phyloP scores from a whole-genome alignment of 2,113 vertebrate species.

The Hemicordylus capensis region DNA sequence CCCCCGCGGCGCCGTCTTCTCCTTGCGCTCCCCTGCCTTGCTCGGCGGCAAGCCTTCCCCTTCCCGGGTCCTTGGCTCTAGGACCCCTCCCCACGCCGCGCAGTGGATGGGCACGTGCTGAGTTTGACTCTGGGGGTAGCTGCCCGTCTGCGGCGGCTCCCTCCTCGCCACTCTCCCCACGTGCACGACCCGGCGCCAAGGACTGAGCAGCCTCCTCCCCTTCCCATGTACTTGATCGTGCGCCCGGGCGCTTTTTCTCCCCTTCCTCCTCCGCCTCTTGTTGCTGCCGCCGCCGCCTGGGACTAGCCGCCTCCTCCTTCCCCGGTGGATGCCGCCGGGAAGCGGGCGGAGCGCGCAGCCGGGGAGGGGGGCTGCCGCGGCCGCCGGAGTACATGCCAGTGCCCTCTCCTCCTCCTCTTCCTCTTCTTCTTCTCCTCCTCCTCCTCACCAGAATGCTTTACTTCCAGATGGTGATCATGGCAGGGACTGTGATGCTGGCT shows the following conservation, averaged over 20 bases:
- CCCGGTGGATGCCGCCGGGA: slow-evolving; percentile 59
- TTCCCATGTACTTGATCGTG: background rate
- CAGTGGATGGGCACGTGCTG: slow-evolving; percentile 16
- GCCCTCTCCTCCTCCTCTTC: slow-evolving; percentile 46
- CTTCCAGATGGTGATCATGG: slow-evolving; percentile 99
- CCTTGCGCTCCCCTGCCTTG: background rate
- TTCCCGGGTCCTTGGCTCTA: background rate
- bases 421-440: background rate
- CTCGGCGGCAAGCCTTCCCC: background rate
- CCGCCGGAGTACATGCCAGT: slow-evolving; percentile 47
- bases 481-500: slow-evolving; percentile 96
- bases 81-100: background rate
- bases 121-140: slow-evolving; percentile 29
- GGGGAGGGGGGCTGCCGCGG: slow-evolving; percentile 50
- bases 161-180: slow-evolving; percentile 11
- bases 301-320: slow-evolving; percentile 27
- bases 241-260: slow-evolving; percentile 20
- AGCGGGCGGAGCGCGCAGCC: slow-evolving; percentile 67
- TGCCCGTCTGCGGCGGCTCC: slow-evolving; percentile 31
- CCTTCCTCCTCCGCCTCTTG: background rate
- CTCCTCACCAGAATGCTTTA: slow-evolving; percentile 89
- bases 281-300: background rate
- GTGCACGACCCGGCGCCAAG: background rate
- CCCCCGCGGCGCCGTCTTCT: background rate
- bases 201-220: background rate